Evolutionary conservation across 2,113 vertebrate genomes (phyloP).

Genomic region (Entelurus aequoreus): DNA sequence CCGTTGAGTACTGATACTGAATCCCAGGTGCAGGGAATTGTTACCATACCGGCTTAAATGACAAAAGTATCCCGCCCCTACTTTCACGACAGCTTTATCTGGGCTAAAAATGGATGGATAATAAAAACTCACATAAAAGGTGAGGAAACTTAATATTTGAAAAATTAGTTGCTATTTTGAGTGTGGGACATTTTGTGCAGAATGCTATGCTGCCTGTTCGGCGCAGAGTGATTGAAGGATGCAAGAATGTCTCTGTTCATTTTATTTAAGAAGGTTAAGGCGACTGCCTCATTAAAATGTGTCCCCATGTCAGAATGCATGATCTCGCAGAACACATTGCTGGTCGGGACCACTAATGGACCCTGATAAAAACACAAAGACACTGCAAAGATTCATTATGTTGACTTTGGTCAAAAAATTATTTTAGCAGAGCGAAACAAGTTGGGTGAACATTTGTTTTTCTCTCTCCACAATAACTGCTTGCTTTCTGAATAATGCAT

Average conservation of each 20-base stretch:
- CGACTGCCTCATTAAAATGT: conserved; percentile 42
- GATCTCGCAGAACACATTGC: conserved; percentile 30
- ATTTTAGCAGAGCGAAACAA: conserved; percentile 4
- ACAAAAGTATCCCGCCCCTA: no score
- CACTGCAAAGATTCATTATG: conserved; percentile 30
- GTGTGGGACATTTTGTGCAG: neutral
- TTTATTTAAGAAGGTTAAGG: conserved; percentile 1
- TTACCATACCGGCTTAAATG: no score
- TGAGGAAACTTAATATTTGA: neutral
- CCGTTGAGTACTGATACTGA: no score
- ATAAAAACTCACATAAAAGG: no score
- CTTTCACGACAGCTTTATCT: no score
- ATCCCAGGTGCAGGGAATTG: no score
- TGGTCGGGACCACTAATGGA: conserved; percentile 29
- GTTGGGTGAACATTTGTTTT: conserved; percentile 33
- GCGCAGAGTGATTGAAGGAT: neutral
- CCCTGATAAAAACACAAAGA: conserved; percentile 33
- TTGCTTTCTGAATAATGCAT: conserved; percentile 30
- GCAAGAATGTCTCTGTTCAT: neutral
- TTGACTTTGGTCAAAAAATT: conserved; percentile 30
- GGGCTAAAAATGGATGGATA: no score
- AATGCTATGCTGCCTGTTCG: neutral
- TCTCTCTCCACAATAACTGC: conserved; percentile 33
- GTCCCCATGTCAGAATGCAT: conserved; percentile 28
- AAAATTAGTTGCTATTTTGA: neutral